These are phyloP conservation scores for Taurulus bubalis DNA, from an alignment of 2,113 vertebrate species.

Conservation along the genomic window DNA sequence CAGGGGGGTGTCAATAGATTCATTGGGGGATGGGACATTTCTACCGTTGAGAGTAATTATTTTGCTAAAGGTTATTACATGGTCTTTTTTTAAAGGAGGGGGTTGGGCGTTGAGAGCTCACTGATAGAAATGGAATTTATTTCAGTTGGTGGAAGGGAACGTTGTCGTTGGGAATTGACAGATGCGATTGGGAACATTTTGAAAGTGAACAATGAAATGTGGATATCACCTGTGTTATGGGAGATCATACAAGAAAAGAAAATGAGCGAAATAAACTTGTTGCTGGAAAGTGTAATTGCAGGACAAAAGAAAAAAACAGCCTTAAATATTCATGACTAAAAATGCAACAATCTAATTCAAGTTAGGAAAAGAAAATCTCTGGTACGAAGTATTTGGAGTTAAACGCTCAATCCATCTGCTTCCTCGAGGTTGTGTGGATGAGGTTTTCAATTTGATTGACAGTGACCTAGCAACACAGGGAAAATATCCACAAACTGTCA, in stretches of 20 bases:
- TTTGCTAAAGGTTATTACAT: conserved; percentile 18
- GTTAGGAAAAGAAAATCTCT: background rate
- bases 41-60: conserved; percentile 59
- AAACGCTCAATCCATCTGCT: background rate
- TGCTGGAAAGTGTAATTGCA: background rate
- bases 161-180: conserved; percentile 23
- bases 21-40: conserved; percentile 59
- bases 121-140: conserved; percentile 38
- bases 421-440: background rate
- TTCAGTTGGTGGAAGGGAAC: conserved; percentile 46
- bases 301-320: background rate
- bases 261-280: background rate
- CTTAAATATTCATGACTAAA: background rate
- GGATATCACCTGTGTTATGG: background rate
- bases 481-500: background rate
- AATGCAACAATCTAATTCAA: background rate
- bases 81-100: conserved; percentile 2
- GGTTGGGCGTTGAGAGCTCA: conserved; percentile 14
- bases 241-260: background rate
- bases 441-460: background rate
- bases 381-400: background rate
- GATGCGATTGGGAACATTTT: background rate
- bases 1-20: conserved; percentile 60
- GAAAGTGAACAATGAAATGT: background rate
- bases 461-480: background rate